Percentiles rank a stretch among this genome's conserved stretches.
phyloP scores from a whole-genome alignment of 37 sponge, comb jelly and placozoan species.

The Diacarnus erythraeanus region DNA sequence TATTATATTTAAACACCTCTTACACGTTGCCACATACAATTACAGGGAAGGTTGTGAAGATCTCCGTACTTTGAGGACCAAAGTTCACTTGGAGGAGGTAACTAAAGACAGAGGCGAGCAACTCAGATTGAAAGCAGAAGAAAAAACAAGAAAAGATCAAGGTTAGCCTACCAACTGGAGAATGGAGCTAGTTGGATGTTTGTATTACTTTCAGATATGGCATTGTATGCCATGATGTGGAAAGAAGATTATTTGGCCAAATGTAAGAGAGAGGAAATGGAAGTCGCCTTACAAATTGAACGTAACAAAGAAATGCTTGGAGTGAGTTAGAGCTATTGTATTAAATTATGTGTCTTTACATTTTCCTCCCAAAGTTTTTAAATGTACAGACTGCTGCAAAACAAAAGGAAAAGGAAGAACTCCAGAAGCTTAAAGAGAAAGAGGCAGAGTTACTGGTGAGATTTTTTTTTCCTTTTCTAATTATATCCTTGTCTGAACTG shows the following conservation, averaged over 20 bases:
- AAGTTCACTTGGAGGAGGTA: constrained; percentile 76
- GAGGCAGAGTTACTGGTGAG: constrained; percentile 89
- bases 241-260: constrained; percentile 84
- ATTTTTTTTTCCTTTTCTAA: not conserved
- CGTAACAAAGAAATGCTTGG: constrained; percentile 83
- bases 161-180: constrained; percentile 29
- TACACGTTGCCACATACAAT: not conserved
- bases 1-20: not conserved
- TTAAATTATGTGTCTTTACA: no score
- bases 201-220: constrained; percentile 65
- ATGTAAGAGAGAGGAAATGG: constrained; percentile 92
- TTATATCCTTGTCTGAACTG: not conserved
- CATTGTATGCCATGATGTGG: constrained; percentile 93
- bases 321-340: constrained; percentile 31
- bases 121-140: constrained; percentile 71
- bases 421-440: constrained; percentile 71
- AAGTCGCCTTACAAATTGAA: constrained; percentile 82
- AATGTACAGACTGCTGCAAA: constrained; percentile 87
- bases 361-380: constrained; percentile 28
- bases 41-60: constrained; percentile 92
- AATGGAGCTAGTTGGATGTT: not conserved
- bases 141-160: constrained; percentile 52
- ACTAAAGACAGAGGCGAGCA: constrained; percentile 85
- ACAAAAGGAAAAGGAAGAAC: constrained; percentile 71
- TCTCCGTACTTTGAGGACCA: constrained; percentile 71